Evolutionary conservation across 1,140 invertebrate genomes (phyloP).

Genomic region (Oedothorax gibbosus): DNA sequence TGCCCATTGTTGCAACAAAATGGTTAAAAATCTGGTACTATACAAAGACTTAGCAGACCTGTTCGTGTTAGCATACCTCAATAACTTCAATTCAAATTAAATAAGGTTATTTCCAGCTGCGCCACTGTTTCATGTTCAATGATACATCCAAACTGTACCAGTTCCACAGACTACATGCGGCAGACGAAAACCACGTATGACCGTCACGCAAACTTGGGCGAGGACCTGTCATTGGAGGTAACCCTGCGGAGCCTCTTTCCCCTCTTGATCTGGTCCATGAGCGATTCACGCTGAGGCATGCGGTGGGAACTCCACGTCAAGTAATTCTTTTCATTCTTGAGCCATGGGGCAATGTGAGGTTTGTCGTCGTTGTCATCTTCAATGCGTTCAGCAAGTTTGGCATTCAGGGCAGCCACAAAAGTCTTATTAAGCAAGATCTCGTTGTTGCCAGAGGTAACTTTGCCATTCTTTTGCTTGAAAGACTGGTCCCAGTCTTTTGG

Average conservation of each 20-base stretch:
- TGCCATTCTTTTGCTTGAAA: conserved; percentile 30
- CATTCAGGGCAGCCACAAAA: conserved; percentile 55
- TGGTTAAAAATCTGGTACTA: too few relatives aligned
- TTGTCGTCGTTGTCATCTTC: conserved; percentile 21
- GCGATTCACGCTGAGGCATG: conserved; percentile 69
- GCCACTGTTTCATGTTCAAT: background rate
- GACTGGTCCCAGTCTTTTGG: conserved; percentile 35
- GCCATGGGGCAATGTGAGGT: conserved; percentile 23
- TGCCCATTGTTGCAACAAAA: too few relatives aligned
- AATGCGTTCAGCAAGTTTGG: conserved; percentile 28
- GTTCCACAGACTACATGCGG: conserved; percentile 58
- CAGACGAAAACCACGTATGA: conserved; percentile 61
- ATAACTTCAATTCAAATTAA: background rate
- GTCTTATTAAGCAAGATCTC: conserved; percentile 32
- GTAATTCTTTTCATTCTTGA: conserved; percentile 45
- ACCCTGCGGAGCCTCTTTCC: conserved; percentile 79
- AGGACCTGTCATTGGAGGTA: conserved; percentile 75
- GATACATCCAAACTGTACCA: background rate
- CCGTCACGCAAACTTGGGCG: conserved; percentile 69
- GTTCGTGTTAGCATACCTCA: background rate
- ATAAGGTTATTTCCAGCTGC: background rate
- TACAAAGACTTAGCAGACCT: too few relatives aligned
- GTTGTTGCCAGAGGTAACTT: background rate
- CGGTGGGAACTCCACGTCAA: conserved; percentile 32
- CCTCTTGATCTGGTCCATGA: conserved; percentile 91